A percentile compares a stretch with the other conserved stretches of the same genome.
phyloP scores from a whole-genome alignment of 2,113 vertebrate species.

The Trachemys scripta region DNA sequence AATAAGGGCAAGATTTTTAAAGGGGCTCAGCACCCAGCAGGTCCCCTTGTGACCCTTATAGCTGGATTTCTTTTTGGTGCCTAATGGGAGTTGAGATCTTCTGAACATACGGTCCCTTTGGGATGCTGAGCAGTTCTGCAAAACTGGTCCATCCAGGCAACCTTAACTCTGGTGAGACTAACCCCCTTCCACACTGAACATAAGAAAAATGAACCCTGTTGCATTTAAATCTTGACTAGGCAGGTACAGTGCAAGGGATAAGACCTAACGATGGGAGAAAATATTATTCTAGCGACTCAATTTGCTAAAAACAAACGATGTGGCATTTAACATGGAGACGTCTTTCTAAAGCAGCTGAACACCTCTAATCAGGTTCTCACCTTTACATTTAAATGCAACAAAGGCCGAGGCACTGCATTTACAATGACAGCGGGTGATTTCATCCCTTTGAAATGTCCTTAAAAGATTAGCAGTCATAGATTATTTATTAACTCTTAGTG shows the following conservation, averaged over 20 bases:
- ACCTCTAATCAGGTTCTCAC: slow-evolving; percentile 69
- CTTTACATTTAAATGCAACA: slow-evolving; percentile 72
- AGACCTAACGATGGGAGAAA: slow-evolving; percentile 71
- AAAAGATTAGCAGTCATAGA: slow-evolving; percentile 83
- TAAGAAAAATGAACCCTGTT: slow-evolving; percentile 26
- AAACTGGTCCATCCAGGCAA: background rate
- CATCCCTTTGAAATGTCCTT: slow-evolving; percentile 79
- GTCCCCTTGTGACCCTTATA: background rate
- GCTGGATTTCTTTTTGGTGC: background rate
- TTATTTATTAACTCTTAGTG: slow-evolving; percentile 82
- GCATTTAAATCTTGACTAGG: slow-evolving; percentile 30
- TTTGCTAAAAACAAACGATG: slow-evolving; percentile 72
- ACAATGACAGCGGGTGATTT: slow-evolving; percentile 78
- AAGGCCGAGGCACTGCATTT: slow-evolving; percentile 65
- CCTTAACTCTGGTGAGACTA: background rate
- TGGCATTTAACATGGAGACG: slow-evolving; percentile 72
- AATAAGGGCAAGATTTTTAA: background rate
- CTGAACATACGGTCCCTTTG: background rate
- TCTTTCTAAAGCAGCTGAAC: slow-evolving; percentile 64
- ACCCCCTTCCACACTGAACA: background rate
- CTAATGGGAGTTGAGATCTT: background rate
- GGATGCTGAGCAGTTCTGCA: background rate
- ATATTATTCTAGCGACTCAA: slow-evolving; percentile 73
- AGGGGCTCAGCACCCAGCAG: background rate
- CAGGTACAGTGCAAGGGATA: slow-evolving; percentile 40